phyloP scores from a whole-genome alignment of 37 sponge, comb jelly and placozoan species.

The Halichondria panicea region DNA sequence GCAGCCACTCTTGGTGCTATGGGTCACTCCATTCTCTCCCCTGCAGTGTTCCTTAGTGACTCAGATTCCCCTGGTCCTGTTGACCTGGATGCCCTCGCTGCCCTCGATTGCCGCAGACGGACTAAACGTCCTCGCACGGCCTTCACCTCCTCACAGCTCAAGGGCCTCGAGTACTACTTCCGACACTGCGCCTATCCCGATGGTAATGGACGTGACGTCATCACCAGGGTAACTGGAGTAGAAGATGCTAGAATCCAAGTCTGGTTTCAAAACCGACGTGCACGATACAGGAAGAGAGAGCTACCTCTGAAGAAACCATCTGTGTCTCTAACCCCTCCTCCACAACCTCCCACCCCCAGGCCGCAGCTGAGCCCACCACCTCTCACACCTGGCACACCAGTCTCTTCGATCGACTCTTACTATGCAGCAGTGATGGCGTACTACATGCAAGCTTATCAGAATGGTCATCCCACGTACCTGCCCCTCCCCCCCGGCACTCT shows the following conservation, averaged over 20 bases:
- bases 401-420: not conserved
- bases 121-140: constrained; percentile 37
- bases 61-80: not conserved
- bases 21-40: not conserved
- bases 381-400: not conserved
- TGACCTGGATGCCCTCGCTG: not conserved
- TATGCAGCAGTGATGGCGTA: not conserved
- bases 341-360: not conserved
- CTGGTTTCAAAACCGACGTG: constrained; percentile 80
- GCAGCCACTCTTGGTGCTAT: too few relatives aligned
- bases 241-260: constrained; percentile 44
- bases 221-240: constrained; percentile 22
- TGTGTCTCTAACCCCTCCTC: too few relatives aligned
- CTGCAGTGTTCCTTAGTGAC: not conserved
- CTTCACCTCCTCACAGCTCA: constrained; percentile 35
- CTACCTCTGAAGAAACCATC: constrained; percentile 11
- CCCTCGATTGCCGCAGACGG: not conserved
- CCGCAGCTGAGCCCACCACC: not conserved
- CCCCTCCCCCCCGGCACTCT: not conserved
- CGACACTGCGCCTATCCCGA: constrained; percentile 35
- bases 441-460: not conserved
- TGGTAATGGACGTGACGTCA: constrained; percentile 16
- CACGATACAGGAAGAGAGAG: constrained; percentile 52
- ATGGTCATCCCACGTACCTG: not conserved
- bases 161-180: constrained; percentile 36